phyloP scores from a whole-genome alignment of 2,888 invertebrate genomes.

The Tubulanus polymorphus region DNA sequence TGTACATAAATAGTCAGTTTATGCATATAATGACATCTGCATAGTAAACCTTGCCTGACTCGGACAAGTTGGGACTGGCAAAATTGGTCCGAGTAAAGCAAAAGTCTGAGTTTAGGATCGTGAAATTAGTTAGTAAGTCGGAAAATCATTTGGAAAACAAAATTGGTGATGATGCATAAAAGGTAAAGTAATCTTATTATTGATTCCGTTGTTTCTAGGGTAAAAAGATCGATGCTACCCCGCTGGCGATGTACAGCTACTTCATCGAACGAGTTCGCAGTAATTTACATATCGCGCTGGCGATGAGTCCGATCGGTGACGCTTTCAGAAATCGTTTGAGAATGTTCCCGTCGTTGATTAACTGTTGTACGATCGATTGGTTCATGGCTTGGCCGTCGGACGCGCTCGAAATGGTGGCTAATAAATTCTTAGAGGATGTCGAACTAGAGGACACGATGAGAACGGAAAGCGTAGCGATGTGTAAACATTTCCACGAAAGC shows the following conservation, averaged over 20 bases:
- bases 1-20: too few species aligned
- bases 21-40: too few species aligned
- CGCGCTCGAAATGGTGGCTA: constrained; percentile 55
- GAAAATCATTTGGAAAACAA: too few species aligned
- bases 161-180: too few species aligned
- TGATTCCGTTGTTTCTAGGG: too few species aligned
- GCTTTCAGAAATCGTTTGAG: constrained; percentile 53
- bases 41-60: too few species aligned
- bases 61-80: too few species aligned
- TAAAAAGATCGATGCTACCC: constrained; percentile 51
- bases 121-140: too few species aligned
- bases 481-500: constrained; percentile 53
- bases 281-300: constrained; percentile 52
- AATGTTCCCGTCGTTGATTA: constrained; percentile 55
- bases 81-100: too few species aligned
- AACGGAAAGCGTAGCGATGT: constrained; percentile 43
- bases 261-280: constrained; percentile 53
- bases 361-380: constrained; percentile 56
- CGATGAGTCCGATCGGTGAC: constrained; percentile 55
- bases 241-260: constrained; percentile 53
- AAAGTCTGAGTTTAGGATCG: too few species aligned
- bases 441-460: constrained; percentile 40
- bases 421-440: constrained; percentile 53
- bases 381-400: constrained; percentile 56
- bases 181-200: too few species aligned